Conservation (phyloP, 2,888 invertebrate genomes). For the Metalampra italica region DNA sequence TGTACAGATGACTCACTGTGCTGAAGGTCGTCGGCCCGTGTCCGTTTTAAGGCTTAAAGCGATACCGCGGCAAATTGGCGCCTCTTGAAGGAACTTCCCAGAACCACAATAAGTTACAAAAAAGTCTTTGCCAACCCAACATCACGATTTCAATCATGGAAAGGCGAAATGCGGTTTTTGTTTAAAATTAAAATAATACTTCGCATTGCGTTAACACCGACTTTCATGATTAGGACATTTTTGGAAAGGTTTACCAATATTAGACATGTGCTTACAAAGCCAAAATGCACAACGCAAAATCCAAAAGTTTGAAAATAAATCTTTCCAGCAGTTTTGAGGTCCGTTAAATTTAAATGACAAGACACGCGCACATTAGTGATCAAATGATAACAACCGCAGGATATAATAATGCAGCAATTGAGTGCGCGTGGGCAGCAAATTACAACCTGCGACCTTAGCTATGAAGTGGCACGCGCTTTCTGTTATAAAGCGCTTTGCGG, state of each 20-base stretch:
- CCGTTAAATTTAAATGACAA: not conserved
- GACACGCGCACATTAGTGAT: conserved; percentile 16
- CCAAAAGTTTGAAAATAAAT: too few species aligned
- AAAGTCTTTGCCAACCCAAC: conserved; percentile 26
- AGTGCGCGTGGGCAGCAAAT: conserved; percentile 34
- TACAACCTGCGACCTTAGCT: conserved; percentile 32
- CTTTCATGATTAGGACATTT: conserved; percentile 17
- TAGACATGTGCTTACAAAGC: too few species aligned
- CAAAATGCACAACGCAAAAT: too few species aligned
- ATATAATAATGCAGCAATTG: conserved; percentile 25
- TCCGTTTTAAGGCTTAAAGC: conserved; percentile 19
- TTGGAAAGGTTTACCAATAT: too few species aligned
- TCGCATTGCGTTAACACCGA: conserved; percentile 16
- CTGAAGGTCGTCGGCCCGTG: conserved; percentile 38
- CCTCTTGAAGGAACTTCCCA: conserved; percentile 30
- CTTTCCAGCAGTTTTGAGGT: conserved; percentile 2
- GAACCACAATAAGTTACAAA: conserved; percentile 26
- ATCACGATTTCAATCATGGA: conserved; percentile 29
- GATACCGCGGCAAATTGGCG: conserved; percentile 32
- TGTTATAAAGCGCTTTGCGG: conserved; percentile 6
- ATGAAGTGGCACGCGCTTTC: conserved; percentile 22
- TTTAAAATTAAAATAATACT: conserved; percentile 21
- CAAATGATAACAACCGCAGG: conserved; percentile 28
- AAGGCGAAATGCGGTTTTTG: conserved; percentile 16
- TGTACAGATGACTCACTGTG: conserved; percentile 33